Conservation (phyloP, 2,113 vertebrate species). For the Oenanthe melanoleuca region DNA sequence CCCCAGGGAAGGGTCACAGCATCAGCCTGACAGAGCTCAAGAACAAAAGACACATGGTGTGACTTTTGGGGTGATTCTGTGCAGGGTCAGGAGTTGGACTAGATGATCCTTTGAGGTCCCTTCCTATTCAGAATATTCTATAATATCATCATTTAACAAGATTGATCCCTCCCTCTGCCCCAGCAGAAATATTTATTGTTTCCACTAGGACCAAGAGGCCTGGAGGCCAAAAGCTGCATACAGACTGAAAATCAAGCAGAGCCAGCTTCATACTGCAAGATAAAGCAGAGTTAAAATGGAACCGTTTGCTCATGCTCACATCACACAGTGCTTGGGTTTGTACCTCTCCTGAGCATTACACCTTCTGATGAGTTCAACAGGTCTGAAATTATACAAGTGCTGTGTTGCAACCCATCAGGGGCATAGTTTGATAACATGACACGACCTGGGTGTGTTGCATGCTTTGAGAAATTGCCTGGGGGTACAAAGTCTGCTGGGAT, state of each 20-base stretch:
- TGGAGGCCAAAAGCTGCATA: background rate
- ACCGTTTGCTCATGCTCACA: background rate
- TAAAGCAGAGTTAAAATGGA: background rate
- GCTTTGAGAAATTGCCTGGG: background rate
- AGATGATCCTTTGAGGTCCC: background rate
- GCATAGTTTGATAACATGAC: background rate
- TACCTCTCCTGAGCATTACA: background rate
- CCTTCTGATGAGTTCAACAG: background rate
- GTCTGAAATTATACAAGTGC: background rate
- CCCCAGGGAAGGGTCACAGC: background rate
- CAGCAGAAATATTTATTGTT: background rate
- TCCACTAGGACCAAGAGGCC: background rate
- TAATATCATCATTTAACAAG: background rate
- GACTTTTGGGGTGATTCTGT: background rate
- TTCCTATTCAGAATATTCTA: background rate
- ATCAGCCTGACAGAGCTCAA: background rate
- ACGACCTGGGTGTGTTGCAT: constrained; percentile 2
- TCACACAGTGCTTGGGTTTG: background rate
- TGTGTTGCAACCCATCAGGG: constrained; percentile 5
- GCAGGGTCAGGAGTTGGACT: background rate
- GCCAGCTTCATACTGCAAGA: background rate
- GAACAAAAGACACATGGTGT: background rate
- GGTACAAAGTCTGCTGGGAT: background rate
- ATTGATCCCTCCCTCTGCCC: background rate
- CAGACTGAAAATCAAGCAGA: background rate